These are phyloP conservation scores for Atlantisia rogersi DNA, from an alignment of 2,113 vertebrate species.

Conservation along the genomic window DNA sequence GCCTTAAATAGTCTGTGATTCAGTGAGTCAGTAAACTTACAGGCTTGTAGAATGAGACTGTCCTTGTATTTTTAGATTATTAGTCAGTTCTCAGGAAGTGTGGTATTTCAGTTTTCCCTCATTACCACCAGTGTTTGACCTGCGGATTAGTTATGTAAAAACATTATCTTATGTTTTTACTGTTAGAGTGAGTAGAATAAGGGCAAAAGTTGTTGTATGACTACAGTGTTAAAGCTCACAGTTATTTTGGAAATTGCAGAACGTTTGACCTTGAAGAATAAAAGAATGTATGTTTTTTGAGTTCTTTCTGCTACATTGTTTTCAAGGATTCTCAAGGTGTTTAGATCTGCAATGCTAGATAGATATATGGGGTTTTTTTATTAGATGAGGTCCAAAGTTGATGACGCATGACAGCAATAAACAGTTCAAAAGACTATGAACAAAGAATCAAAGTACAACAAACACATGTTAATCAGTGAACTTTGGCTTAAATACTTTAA, in stretches of 20 bases:
- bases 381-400: background rate
- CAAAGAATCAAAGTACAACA: background rate
- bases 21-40: background rate
- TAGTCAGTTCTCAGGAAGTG: background rate
- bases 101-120: background rate
- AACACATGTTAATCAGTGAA: background rate
- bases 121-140: background rate
- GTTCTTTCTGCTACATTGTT: background rate
- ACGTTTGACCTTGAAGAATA: background rate
- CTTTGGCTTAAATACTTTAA: background rate
- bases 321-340: background rate
- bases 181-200: background rate
- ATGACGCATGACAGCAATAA: background rate
- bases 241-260: background rate
- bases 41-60: background rate
- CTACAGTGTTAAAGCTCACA: background rate
- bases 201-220: background rate
- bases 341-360: background rate
- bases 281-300: background rate
- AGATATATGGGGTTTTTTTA: background rate
- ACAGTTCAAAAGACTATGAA: background rate
- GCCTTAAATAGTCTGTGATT: background rate
- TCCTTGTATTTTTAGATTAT: slow-evolving; percentile 40
- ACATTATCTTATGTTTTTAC: background rate
- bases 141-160: background rate